Evolutionary conservation across 2,113 vertebrate genomes (phyloP).

Genomic region (Aix galericulata): DNA sequence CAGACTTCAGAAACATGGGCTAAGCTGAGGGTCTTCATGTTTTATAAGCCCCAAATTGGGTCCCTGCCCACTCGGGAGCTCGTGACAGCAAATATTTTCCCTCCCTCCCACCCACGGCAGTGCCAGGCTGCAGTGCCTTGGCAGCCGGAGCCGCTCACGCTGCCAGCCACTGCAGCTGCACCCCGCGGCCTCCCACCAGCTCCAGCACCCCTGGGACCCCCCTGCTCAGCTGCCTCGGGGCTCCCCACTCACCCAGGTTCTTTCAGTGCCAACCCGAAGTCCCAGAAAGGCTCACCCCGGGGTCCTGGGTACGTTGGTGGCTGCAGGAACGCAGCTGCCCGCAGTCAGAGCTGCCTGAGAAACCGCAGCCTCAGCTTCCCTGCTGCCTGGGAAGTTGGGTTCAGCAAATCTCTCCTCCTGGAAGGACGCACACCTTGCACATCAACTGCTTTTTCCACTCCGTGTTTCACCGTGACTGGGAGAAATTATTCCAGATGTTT

Average conservation of each 20-base stretch:
- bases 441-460: not conserved
- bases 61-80: not conserved
- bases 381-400: not conserved
- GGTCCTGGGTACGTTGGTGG: not conserved
- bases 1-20: not conserved
- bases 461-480: not conserved
- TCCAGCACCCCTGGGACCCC: not conserved
- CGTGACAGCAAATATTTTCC: not conserved
- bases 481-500: not conserved
- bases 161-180: not conserved
- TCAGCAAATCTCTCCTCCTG: not conserved
- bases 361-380: not conserved
- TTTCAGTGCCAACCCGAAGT: not conserved
- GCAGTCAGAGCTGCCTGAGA: fast-evolving
- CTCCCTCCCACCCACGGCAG: not conserved
- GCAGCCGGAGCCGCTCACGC: not conserved
- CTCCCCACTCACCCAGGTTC: no score
- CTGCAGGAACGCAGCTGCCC: not conserved
- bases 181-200: not conserved
- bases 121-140: fast-evolving
- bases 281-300: fast-evolving
- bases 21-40: not conserved
- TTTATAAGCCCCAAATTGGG: not conserved
- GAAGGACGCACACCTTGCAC: not conserved
- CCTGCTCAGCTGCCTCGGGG: not conserved